These are phyloP conservation scores for Garra rufa DNA, from an alignment of 2,113 vertebrate genomes.

Conservation along the genomic window DNA sequence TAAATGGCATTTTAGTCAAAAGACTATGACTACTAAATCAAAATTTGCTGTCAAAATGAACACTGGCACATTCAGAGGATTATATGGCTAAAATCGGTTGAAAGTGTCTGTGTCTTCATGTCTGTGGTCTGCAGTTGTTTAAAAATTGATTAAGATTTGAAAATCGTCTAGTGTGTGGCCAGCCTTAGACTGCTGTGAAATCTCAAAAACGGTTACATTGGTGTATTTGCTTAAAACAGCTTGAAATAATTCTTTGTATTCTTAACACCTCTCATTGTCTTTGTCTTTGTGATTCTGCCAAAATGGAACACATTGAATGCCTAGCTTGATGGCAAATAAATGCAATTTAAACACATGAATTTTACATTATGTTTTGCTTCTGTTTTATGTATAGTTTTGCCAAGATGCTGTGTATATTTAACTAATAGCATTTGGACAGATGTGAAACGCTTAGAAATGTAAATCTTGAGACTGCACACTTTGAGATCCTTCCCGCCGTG, in stretches of 20 bases:
- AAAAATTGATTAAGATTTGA: too few relatives aligned
- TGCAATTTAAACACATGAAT: neutral
- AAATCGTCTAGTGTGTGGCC: too few relatives aligned
- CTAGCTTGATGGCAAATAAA: neutral
- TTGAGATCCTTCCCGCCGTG: neutral
- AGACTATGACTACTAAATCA: too few relatives aligned
- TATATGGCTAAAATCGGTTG: too few relatives aligned
- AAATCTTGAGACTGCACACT: neutral
- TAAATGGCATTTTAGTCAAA: too few relatives aligned
- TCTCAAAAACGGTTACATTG: neutral
- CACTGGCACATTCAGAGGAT: too few relatives aligned
- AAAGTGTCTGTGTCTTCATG: too few relatives aligned
- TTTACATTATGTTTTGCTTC: neutral
- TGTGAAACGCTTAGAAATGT: constrained; percentile 11
- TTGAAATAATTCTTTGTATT: neutral
- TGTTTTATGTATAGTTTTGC: neutral
- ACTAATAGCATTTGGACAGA: neutral
- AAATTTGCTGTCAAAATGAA: too few relatives aligned
- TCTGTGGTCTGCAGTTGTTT: too few relatives aligned
- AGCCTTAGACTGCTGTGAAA: too few relatives aligned
- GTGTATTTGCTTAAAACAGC: neutral
- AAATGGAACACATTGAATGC: neutral
- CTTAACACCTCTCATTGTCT: neutral
- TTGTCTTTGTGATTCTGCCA: neutral
- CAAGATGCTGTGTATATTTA: neutral